Evolutionary conservation across 53 echinoderm and acorn worm genomes (phyloP).

Genomic region (Holothuria leucospilota): DNA sequence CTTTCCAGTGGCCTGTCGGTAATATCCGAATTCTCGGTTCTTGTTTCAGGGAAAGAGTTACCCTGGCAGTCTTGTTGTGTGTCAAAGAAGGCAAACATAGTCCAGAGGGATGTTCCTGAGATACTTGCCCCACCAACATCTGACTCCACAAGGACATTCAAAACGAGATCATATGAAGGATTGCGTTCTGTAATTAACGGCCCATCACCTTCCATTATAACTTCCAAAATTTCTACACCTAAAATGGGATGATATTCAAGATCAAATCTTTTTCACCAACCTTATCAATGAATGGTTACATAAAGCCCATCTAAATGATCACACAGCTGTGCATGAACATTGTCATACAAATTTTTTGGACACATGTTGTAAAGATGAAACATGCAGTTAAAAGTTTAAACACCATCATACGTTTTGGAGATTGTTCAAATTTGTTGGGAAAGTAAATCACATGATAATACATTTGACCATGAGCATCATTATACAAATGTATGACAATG

Average conservation of each 20-base stretch:
- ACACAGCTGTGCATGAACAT: too few species aligned
- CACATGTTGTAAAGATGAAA: too few species aligned
- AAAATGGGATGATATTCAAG: not conserved
- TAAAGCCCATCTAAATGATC: too few species aligned
- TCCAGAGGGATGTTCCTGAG: slow-evolving; percentile 26
- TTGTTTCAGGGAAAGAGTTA: not conserved
- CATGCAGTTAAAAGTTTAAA: too few species aligned
- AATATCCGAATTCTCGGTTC: not conserved
- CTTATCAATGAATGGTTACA: too few species aligned
- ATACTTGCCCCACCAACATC: slow-evolving; percentile 21
- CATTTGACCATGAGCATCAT: too few species aligned
- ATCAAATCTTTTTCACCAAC: too few species aligned
- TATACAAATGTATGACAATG: too few species aligned
- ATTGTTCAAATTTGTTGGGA: too few species aligned
- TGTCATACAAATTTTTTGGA: too few species aligned
- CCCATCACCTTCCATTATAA: not conserved
- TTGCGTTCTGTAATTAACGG: not conserved
- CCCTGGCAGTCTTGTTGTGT: slow-evolving; percentile 15
- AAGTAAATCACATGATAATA: too few species aligned
- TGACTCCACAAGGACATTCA: not conserved
- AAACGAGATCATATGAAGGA: not conserved
- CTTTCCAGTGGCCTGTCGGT: not conserved
- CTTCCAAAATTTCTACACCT: slow-evolving; percentile 27
- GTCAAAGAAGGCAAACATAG: slow-evolving; percentile 11
- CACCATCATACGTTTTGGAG: too few species aligned